These are phyloP conservation scores for Hetaerina americana DNA, from an alignment of 1,140 invertebrate genomes.

Conservation along the genomic window DNA sequence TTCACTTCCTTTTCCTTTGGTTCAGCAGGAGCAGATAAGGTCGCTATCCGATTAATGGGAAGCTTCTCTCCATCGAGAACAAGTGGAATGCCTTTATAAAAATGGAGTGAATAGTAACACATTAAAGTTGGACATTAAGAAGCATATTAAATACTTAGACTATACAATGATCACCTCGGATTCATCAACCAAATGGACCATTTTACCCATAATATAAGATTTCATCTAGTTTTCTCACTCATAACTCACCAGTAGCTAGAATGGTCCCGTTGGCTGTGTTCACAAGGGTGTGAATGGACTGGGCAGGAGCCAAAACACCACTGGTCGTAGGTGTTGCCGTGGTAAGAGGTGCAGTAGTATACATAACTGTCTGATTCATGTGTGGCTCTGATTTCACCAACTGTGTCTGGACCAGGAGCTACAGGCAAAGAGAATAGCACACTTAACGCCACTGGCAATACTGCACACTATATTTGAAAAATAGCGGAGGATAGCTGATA, in stretches of 20 bases:
- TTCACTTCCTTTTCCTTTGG: constrained; percentile 67
- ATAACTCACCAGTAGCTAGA: constrained; percentile 38
- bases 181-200: too few species aligned
- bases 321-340: constrained; percentile 21
- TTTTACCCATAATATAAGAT: too few species aligned
- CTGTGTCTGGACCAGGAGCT: constrained; percentile 5
- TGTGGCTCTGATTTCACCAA: constrained; percentile 7
- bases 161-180: too few species aligned
- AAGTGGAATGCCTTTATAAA: constrained; percentile 46
- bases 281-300: constrained; percentile 48
- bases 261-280: constrained; percentile 45
- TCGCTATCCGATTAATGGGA: constrained; percentile 33
- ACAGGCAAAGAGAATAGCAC: background rate
- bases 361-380: constrained; percentile 1
- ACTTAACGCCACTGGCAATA: too few species aligned
- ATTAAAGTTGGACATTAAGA: constrained; percentile 10
- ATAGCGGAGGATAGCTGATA: background rate
- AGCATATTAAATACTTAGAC: too few species aligned
- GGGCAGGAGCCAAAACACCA: constrained; percentile 10
- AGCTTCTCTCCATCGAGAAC: constrained; percentile 57
- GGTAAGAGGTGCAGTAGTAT: constrained; percentile 9
- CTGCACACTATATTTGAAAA: too few species aligned
- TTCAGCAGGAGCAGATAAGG: constrained; percentile 24
- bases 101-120: constrained; percentile 7
- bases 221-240: constrained; percentile 1